A percentile compares a stretch with the other conserved stretches of the same genome.
Conservation (phyloP, 1,140 invertebrate genomes). For the Drosophila nikananu region DNA sequence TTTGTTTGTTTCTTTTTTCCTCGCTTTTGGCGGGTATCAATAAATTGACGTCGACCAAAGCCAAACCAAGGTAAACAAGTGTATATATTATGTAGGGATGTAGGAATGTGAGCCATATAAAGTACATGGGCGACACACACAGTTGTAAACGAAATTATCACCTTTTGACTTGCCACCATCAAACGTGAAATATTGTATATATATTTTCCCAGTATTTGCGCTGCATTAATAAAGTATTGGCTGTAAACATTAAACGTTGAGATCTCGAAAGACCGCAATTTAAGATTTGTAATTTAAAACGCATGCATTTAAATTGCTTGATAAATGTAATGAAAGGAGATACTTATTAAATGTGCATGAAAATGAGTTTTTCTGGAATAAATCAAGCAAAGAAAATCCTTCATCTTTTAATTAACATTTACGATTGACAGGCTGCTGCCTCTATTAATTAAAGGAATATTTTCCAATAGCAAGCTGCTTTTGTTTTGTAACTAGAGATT, state of each 20-base stretch:
- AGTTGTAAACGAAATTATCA: slow-evolving; percentile 48
- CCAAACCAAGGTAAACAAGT: slow-evolving; percentile 33
- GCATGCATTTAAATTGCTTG: slow-evolving; percentile 27
- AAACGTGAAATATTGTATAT: slow-evolving; percentile 14
- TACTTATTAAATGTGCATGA: too few species aligned
- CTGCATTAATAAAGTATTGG: slow-evolving; percentile 31
- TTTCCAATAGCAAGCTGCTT: too few species aligned
- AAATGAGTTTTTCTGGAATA: background rate
- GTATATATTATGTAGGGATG: slow-evolving; percentile 18
- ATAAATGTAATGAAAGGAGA: background rate
- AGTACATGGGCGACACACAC: slow-evolving; percentile 13
- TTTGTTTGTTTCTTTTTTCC: background rate
- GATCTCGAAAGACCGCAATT: background rate
- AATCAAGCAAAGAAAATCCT: background rate
- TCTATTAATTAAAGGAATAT: slow-evolving; percentile 15
- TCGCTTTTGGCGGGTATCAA: slow-evolving; percentile 63
- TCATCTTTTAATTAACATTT: slow-evolving; percentile 9
- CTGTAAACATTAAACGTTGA: slow-evolving; percentile 31
- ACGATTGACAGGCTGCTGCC: background rate
- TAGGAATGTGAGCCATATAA: slow-evolving; percentile 1
- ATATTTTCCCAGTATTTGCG: slow-evolving; percentile 27
- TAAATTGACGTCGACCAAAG: slow-evolving; percentile 70
- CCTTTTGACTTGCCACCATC: slow-evolving; percentile 44
- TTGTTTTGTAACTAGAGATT: background rate
- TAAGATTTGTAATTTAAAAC: slow-evolving; percentile 23